These are phyloP conservation scores for Fringilla coelebs DNA, from an alignment of 2,797 vertebrate species.

Conservation along the genomic window DNA sequence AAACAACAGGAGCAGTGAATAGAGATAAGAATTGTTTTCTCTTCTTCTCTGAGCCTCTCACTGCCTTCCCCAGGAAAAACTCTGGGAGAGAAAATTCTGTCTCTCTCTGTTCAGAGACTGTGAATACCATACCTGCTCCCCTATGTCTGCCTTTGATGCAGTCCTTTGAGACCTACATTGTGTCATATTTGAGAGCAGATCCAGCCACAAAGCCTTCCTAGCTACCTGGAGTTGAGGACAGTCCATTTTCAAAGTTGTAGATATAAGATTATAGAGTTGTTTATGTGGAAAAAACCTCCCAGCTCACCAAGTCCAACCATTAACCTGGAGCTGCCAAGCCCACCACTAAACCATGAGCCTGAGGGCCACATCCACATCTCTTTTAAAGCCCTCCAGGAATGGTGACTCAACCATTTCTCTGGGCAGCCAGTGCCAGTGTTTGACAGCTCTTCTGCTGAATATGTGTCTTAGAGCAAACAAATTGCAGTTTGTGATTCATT, in stretches of 20 bases:
- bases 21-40: neutral
- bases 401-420: neutral
- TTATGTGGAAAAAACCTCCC: neutral
- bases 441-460: neutral
- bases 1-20: neutral
- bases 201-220: neutral
- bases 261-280: accelerated
- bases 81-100: neutral
- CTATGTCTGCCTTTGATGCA: neutral
- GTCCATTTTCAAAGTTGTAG: neutral
- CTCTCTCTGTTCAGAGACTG: neutral
- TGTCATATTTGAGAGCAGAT: neutral
- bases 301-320: neutral
- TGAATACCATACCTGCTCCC: neutral
- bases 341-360: neutral
- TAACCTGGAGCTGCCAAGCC: neutral
- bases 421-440: neutral
- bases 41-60: neutral
- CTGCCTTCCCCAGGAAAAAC: neutral
- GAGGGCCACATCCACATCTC: neutral
- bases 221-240: neutral
- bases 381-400: neutral
- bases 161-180: neutral
- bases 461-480: neutral
- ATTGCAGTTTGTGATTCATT: neutral